Evolutionary conservation across 2,888 invertebrate species (phyloP).

Genomic region (Eugnorisma glareosa): DNA sequence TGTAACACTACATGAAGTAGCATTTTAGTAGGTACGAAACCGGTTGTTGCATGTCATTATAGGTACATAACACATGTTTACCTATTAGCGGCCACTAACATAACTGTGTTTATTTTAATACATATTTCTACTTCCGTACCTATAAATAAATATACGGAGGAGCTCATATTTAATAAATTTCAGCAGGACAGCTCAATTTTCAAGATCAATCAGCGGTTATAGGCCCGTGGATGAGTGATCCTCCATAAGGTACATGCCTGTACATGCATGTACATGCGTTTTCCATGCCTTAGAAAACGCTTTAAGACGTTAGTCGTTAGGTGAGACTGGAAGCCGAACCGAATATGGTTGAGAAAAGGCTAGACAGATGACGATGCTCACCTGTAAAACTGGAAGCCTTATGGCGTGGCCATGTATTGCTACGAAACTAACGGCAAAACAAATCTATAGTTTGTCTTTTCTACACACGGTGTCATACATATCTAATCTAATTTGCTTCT

Average conservation of each 20-base stretch:
- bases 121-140: conserved; percentile 12
- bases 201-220: background rate
- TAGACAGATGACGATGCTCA: background rate
- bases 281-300: too few relatives aligned
- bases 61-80: conserved; percentile 19
- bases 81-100: conserved; percentile 16
- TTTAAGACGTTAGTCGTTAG: background rate
- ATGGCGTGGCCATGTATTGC: too few relatives aligned
- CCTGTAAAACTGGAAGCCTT: background rate
- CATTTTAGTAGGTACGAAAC: conserved; percentile 15
- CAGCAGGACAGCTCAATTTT: background rate
- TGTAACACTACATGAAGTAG: background rate
- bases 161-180: background rate
- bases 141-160: background rate
- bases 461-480: too few relatives aligned
- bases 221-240: background rate
- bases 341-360: background rate
- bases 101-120: conserved; percentile 15
- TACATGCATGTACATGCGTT: too few relatives aligned
- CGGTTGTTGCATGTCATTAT: conserved; percentile 34
- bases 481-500: too few relatives aligned
- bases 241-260: background rate
- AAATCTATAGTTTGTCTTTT: too few relatives aligned
- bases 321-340: background rate
- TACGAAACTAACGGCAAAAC: too few relatives aligned